Conservation (phyloP, 1,140 invertebrate genomes). For the Euwallacea fornicatus region DNA sequence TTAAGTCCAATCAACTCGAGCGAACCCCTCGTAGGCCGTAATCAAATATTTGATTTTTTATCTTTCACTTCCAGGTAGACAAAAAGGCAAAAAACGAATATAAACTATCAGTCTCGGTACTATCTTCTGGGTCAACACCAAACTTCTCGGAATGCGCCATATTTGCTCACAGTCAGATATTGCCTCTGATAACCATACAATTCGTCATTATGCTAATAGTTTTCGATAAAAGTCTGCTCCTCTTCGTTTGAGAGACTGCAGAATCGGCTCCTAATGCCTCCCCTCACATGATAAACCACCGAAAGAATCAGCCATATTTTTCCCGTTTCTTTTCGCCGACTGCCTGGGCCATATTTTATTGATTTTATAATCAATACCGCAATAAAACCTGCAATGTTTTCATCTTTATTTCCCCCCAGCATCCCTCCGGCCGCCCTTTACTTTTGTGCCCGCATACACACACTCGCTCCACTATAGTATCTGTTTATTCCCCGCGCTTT, state of each 20-base stretch:
- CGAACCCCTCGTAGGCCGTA: no score
- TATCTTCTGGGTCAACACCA: no score
- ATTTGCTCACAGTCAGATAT: no score
- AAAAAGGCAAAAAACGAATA: no score
- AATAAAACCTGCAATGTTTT: slow-evolving; percentile 57
- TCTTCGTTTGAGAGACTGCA: background rate
- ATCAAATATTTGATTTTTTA: no score
- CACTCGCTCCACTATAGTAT: slow-evolving; percentile 34
- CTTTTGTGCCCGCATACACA: slow-evolving; percentile 39
- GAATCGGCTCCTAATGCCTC: background rate
- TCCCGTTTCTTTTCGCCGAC: slow-evolving; percentile 49
- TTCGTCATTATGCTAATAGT: no score
- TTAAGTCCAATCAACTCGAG: no score
- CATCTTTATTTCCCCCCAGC: slow-evolving; percentile 53
- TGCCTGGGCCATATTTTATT: slow-evolving; percentile 54
- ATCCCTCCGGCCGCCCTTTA: slow-evolving; percentile 40
- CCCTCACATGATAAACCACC: slow-evolving; percentile 44
- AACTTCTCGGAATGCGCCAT: no score
- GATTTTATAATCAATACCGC: slow-evolving; percentile 57
- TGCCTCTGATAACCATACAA: no score
- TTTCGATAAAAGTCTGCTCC: no score
- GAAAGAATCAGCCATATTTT: slow-evolving; percentile 53
- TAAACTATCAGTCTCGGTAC: no score
- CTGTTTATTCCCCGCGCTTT: slow-evolving; percentile 24
- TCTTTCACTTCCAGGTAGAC: no score